Percentiles rank a stretch among this genome's conserved stretches.
Conservation (phyloP, 2,113 vertebrate species). For the Hydropotes inermis region DNA sequence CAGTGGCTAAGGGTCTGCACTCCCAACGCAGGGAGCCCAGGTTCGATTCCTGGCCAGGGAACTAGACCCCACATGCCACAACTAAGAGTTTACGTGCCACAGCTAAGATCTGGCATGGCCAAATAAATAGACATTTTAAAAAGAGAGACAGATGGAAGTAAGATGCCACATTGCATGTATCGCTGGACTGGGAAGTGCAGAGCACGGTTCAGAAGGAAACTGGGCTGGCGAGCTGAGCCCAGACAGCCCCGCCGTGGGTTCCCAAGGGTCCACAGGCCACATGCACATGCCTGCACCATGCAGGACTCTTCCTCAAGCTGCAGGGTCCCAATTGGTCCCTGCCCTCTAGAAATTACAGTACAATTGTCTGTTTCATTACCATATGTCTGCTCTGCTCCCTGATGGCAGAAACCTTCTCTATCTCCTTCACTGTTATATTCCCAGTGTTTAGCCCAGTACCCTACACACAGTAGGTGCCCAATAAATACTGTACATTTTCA, state of each 20-base stretch:
- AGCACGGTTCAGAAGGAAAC: neutral
- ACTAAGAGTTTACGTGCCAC: neutral
- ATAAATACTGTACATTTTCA: neutral
- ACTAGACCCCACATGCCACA: neutral
- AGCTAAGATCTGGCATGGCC: neutral
- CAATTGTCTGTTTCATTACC: neutral
- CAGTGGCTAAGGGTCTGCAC: neutral
- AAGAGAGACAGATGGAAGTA: neutral
- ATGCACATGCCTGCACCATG: rapidly evolving
- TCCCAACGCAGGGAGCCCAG: neutral
- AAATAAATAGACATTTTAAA: neutral
- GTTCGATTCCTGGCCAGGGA: neutral
- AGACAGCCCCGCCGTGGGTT: rapidly evolving
- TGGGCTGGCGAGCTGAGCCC: neutral
- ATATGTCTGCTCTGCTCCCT: neutral
- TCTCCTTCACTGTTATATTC: neutral
- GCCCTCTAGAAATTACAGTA: neutral
- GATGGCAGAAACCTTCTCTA: neutral
- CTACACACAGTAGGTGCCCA: neutral
- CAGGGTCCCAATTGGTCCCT: neutral
- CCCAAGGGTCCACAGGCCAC: neutral
- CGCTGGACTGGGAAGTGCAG: neutral
- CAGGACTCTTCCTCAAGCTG: neutral
- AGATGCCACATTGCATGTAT: neutral
- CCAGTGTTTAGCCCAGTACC: neutral